Conservation (phyloP, 2,113 vertebrate genomes). For the Ceyx melanurus region DNA sequence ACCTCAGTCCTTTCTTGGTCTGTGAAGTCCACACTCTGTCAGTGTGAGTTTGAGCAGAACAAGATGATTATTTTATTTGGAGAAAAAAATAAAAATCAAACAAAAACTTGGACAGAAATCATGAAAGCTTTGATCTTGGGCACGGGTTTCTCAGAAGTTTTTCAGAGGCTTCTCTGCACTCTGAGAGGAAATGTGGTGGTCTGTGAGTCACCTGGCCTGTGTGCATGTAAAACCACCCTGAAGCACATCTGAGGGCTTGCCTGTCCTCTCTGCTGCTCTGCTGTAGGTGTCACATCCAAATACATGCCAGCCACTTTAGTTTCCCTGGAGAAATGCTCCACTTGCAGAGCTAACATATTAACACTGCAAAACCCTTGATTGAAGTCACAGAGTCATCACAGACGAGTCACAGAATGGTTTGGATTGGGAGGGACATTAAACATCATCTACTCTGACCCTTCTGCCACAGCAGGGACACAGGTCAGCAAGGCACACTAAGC, state of each 20-base stretch:
- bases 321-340: neutral
- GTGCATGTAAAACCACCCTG: neutral
- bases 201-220: rapidly evolving
- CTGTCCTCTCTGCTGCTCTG: neutral
- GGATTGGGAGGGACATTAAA: neutral
- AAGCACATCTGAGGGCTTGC: neutral
- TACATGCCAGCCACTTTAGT: neutral
- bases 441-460: neutral
- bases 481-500: neutral
- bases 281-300: neutral
- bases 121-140: neutral
- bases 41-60: neutral
- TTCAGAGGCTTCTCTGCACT: neutral
- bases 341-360: neutral
- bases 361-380: neutral
- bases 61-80: neutral
- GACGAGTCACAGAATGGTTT: neutral
- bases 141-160: neutral
- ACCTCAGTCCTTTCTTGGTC: neutral
- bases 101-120: neutral
- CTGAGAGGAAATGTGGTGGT: neutral
- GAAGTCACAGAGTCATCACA: neutral
- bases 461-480: neutral
- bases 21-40: neutral
- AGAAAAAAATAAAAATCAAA: neutral